Percentiles rank a stretch among this genome's conserved stretches.
These are phyloP conservation scores for Smithornis capensis DNA, from an alignment of 2,113 vertebrate species.

Conservation along the genomic window DNA sequence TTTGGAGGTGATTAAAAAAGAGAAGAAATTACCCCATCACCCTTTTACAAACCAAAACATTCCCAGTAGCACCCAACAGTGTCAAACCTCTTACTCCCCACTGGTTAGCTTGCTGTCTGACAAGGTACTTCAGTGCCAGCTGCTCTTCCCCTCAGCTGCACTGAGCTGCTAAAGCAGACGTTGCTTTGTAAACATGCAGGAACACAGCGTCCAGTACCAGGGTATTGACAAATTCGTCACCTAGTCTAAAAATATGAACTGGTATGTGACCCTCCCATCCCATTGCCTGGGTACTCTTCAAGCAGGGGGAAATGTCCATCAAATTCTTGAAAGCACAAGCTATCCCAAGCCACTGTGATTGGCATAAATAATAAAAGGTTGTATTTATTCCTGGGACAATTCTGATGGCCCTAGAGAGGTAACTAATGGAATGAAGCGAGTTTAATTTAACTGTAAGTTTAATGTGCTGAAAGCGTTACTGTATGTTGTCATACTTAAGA, in stretches of 20 bases:
- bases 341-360: neutral
- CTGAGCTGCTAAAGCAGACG: neutral
- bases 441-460: neutral
- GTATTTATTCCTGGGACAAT: neutral
- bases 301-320: neutral
- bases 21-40: neutral
- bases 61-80: neutral
- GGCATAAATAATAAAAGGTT: slow-evolving; percentile 16
- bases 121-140: neutral
- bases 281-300: neutral
- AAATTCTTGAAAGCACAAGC: neutral
- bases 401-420: neutral
- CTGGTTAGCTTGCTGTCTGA: neutral
- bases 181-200: neutral
- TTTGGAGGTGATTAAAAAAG: neutral
- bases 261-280: neutral
- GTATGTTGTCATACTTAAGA: neutral
- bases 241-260: neutral
- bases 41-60: neutral
- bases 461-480: neutral
- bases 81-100: neutral
- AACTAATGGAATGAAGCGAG: neutral
- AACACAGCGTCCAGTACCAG: neutral
- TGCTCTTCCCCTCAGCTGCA: neutral
- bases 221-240: neutral